phyloP scores from a whole-genome alignment of 2,113 vertebrate genomes.

The Turdus rufiventris region DNA sequence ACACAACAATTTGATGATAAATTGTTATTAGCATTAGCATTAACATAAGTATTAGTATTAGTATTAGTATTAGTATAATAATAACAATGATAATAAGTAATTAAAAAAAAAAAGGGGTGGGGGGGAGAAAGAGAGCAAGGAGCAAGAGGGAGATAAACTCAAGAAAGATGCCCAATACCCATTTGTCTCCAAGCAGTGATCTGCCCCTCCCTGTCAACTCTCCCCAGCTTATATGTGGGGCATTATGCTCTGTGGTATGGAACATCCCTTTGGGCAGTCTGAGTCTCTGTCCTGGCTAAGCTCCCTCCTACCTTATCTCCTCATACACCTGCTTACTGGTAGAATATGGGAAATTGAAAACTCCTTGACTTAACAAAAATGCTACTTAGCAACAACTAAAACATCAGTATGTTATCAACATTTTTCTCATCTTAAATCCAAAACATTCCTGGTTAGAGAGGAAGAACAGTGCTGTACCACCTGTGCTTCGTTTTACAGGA shows the following conservation, averaged over 20 bases:
- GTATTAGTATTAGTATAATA: no score
- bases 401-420: background rate
- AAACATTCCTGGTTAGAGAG: background rate
- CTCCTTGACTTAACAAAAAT: background rate
- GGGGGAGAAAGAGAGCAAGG: no score
- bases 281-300: background rate
- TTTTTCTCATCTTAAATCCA: background rate
- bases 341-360: background rate
- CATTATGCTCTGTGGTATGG: background rate
- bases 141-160: background rate
- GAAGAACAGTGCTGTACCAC: background rate
- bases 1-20: no score
- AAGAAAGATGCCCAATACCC: background rate
- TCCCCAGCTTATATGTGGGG: rapidly evolving
- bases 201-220: background rate
- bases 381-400: background rate
- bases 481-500: background rate
- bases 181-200: background rate
- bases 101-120: background rate
- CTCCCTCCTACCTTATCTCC: background rate
- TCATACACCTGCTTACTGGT: background rate
- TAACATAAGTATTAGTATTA: background rate
- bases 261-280: background rate
- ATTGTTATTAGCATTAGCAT: background rate
- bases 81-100: background rate